Evolutionary conservation across 2,888 invertebrate species (phyloP), one percentile per base, ranked within the genome.

Genomic region (Ferdinandea cuprea): DNA sequence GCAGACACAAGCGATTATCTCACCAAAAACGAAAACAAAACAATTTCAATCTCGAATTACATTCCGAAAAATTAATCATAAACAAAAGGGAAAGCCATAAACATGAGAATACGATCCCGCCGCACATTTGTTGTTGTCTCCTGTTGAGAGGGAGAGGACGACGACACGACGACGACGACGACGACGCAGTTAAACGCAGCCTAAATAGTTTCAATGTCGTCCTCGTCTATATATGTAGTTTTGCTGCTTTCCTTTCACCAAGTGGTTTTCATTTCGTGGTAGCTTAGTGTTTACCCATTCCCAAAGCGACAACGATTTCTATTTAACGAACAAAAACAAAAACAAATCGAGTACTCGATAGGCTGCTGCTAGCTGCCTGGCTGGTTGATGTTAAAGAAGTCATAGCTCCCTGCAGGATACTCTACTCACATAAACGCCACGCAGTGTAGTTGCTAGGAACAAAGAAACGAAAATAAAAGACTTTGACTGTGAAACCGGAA

Each of bases 1-100:
- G n/a, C n/a, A n/a, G 19, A 68, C 59, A 58, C 44, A 54, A n/a
- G 13, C 71, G 63, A 21, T 72, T 78, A 78, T 56, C 15, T 37
- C 15, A 48, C 9, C 9, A 40, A 25, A 74, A 74, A 15, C 13
- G 13, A 74, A 80, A 80, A 68, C 56, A 71, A 81, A 81, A 76
- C 52, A 65, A 76, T 59, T 76, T 76, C 80, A 76, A 76, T 76
- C 76, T 81, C 80, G 46, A 50, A 81, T 81, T 81, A 81, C 76
- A 76, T 81, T 81, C 65, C 80, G 65, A 71, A 71, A 65, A 81
- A 76, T 76, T 76, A 71, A 76, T 76, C 76, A 81, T 81, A 81
- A 81, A 81, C 71, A 81, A 76, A 61, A 65, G 65, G 74, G 76
- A 63, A 71, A 71, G 52, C 76, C 48, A 76, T 76, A 81, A 81